Conservation (phyloP, 2,797 vertebrate genomes). For the Eulemur mongoz region DNA sequence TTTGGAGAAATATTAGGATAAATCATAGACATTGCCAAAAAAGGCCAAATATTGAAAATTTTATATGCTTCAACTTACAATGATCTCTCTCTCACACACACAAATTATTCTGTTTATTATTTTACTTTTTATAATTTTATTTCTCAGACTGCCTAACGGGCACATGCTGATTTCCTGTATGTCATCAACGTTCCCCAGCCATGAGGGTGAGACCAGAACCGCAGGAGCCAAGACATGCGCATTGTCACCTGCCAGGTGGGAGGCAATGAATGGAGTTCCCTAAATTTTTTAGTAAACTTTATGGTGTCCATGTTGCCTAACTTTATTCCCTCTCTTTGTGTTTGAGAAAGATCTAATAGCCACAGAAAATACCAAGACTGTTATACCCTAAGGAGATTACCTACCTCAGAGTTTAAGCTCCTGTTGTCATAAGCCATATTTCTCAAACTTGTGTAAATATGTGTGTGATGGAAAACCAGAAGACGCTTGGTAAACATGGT, state of each 20-base stretch:
- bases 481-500: background rate
- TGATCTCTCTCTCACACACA: background rate
- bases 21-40: background rate
- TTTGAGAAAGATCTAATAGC: background rate
- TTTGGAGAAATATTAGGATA: background rate
- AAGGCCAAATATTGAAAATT: background rate
- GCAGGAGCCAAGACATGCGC: background rate
- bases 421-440: background rate
- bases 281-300: background rate
- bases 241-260: background rate
- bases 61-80: background rate
- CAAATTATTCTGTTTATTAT: background rate
- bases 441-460: background rate
- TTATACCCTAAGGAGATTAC: background rate
- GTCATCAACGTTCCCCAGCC: background rate
- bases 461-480: background rate
- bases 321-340: background rate
- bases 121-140: background rate
- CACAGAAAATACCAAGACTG: background rate
- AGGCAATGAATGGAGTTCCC: background rate
- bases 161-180: background rate
- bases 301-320: background rate
- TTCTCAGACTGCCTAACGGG: background rate
- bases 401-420: background rate
- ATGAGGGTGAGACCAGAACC: background rate